Conservation (phyloP, 2,888 invertebrate genomes). For the Sphaeridia pumilis region DNA sequence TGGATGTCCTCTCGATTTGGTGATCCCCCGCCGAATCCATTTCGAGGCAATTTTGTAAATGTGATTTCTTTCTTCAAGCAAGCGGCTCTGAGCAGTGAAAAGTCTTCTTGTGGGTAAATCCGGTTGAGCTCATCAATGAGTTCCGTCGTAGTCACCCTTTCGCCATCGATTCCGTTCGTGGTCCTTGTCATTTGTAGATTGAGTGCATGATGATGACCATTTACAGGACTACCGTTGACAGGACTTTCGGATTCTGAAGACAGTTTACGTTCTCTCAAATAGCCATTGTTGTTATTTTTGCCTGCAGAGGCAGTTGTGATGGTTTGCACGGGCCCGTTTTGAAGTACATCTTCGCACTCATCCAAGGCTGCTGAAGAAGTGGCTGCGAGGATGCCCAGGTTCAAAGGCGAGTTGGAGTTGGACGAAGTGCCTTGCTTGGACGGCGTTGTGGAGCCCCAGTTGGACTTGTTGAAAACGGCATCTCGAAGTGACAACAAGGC, state of each 20-base stretch:
- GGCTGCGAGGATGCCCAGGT: conserved; percentile 8
- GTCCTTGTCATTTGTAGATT: too few species aligned
- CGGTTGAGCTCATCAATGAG: conserved; percentile 32
- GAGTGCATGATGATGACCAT: conserved; percentile 7
- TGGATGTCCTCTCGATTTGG: conserved; percentile 26
- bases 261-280: conserved; percentile 3
- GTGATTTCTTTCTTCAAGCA: conserved; percentile 32
- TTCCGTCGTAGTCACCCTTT: conserved; percentile 17
- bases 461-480: conserved; percentile 8
- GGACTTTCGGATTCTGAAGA: neutral
- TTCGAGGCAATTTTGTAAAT: conserved; percentile 31
- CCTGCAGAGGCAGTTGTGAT: neutral
- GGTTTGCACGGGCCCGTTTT: too few species aligned
- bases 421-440: conserved; percentile 1
- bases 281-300: neutral
- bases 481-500: conserved; percentile 10
- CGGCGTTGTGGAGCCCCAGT: conserved; percentile 3
- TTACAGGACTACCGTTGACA: too few species aligned
- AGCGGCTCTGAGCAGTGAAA: conserved; percentile 29
- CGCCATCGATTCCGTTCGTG: neutral
- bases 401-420: conserved; percentile 1
- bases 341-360: conserved; percentile 8
- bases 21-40: neutral
- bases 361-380: conserved; percentile 6
- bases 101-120: conserved; percentile 32